phyloP scores from a whole-genome alignment of 2,888 invertebrate species.

The Charanyca ferruginea region DNA sequence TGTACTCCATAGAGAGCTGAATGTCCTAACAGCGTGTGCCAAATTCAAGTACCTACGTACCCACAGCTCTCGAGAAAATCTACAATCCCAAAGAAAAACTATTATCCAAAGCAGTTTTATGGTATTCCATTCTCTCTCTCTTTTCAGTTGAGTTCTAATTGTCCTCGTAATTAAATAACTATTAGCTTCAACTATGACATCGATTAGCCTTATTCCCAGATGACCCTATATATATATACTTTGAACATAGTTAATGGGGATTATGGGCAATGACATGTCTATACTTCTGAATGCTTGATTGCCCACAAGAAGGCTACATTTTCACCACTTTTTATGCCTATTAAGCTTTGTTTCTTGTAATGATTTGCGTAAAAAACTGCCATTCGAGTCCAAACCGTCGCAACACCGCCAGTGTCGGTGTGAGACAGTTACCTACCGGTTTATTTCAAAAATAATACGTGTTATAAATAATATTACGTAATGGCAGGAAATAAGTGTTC shows the following conservation, averaged over 20 bases:
- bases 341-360: conserved; percentile 60
- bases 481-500: conserved; percentile 53
- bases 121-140: background rate
- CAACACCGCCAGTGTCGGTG: conserved; percentile 50
- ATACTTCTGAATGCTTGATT: conserved; percentile 57
- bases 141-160: conserved; percentile 5
- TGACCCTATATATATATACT: conserved; percentile 26
- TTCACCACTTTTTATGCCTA: conserved; percentile 59
- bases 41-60: too few relatives aligned
- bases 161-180: conserved; percentile 7
- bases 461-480: conserved; percentile 49
- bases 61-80: too few relatives aligned
- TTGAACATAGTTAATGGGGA: conserved; percentile 18
- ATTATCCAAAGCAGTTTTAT: too few relatives aligned
- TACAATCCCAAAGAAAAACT: too few relatives aligned
- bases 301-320: conserved; percentile 52
- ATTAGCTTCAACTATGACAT: conserved; percentile 12
- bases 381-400: conserved; percentile 66
- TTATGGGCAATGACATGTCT: conserved; percentile 46
- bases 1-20: too few relatives aligned
- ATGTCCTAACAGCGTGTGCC: too few relatives aligned
- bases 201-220: conserved; percentile 9
- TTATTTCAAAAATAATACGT: conserved; percentile 33
- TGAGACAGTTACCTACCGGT: conserved; percentile 37
- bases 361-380: conserved; percentile 59